These are phyloP conservation scores for Heliconius aoede DNA, from an alignment of 2,888 invertebrate genomes.

Conservation along the genomic window DNA sequence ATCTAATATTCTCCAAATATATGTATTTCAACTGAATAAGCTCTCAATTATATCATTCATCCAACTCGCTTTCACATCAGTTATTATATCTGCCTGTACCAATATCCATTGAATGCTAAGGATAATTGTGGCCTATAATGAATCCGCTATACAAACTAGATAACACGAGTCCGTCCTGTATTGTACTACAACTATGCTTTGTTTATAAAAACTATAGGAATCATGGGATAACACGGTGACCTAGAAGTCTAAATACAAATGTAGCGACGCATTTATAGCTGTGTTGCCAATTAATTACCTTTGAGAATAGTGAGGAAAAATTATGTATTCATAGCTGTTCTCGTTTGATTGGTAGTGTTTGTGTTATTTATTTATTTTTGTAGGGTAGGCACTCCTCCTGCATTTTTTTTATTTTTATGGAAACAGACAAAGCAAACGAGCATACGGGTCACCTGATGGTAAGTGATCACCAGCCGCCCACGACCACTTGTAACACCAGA, in stretches of 20 bases:
- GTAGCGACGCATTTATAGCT: slow-evolving; percentile 2
- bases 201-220: slow-evolving; percentile 18
- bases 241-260: slow-evolving; percentile 27
- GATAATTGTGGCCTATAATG: slow-evolving; percentile 5
- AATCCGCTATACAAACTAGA: slow-evolving; percentile 9
- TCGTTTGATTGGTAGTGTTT: not conserved
- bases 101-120: not conserved
- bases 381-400: too few relatives aligned
- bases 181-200: slow-evolving; percentile 9
- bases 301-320: slow-evolving; percentile 1
- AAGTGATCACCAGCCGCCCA: too few relatives aligned
- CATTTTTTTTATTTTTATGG: too few relatives aligned
- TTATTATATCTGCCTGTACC: not conserved
- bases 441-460: too few relatives aligned
- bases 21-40: not conserved
- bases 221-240: slow-evolving; percentile 27
- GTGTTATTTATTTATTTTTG: not conserved
- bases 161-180: not conserved
- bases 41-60: slow-evolving; percentile 10
- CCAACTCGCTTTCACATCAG: not conserved
- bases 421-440: too few relatives aligned
- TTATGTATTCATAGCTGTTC: not conserved
- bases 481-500: too few relatives aligned
- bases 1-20: not conserved
- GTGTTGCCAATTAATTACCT: slow-evolving; percentile 19